phyloP scores from a whole-genome alignment of 2,113 vertebrate species.

The Ancistrus triradiatus region DNA sequence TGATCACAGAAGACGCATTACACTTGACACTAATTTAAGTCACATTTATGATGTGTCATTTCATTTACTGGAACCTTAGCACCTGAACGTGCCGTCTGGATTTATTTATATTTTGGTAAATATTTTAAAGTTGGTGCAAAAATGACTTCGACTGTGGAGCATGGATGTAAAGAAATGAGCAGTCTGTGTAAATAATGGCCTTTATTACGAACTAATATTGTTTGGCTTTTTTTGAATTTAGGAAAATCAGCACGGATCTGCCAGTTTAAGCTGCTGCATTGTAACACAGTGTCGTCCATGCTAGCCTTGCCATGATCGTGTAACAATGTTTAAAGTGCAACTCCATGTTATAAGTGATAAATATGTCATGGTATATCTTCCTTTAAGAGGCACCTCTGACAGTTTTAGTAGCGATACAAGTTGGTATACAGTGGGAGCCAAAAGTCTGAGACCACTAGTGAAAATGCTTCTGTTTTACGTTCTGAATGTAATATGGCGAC shows the following conservation, averaged over 20 bases:
- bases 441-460: too few relatives aligned
- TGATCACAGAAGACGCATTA: slow-evolving; percentile 80
- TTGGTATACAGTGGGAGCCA: too few relatives aligned
- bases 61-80: slow-evolving; percentile 50
- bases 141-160: slow-evolving; percentile 12
- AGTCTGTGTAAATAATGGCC: slow-evolving; percentile 56
- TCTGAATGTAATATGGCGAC: too few relatives aligned
- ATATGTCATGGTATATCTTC: too few relatives aligned
- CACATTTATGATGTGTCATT: slow-evolving; percentile 36
- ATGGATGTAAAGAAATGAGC: slow-evolving; percentile 3
- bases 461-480: too few relatives aligned
- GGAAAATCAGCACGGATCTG: slow-evolving; percentile 18
- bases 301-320: too few relatives aligned
- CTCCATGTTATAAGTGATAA: too few relatives aligned
- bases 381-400: too few relatives aligned
- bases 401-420: too few relatives aligned
- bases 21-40: slow-evolving; percentile 25
- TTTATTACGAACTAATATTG: slow-evolving; percentile 51
- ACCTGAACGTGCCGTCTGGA: slow-evolving; percentile 58
- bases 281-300: slow-evolving; percentile 4
- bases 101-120: slow-evolving; percentile 56
- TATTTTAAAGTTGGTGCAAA: slow-evolving; percentile 40
- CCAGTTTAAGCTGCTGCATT: slow-evolving; percentile 28
- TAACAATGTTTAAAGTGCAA: too few relatives aligned
- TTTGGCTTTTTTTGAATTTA: slow-evolving; percentile 54